These are phyloP conservation scores for Urocitellus parryii DNA, from an alignment of 2,113 vertebrate species.

Conservation along the genomic window DNA sequence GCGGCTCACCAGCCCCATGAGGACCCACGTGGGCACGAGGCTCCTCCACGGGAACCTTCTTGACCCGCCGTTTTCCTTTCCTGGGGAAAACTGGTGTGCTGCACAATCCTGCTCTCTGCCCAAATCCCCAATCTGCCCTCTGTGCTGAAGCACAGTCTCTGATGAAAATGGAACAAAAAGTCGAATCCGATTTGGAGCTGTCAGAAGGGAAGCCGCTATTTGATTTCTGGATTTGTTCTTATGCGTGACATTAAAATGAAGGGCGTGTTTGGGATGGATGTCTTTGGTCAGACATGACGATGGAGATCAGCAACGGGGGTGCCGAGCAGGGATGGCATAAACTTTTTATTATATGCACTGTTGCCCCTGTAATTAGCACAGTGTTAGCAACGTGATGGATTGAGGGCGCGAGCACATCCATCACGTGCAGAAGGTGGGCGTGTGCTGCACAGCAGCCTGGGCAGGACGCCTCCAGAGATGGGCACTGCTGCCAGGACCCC, in stretches of 20 bases:
- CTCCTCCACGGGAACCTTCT: not conserved
- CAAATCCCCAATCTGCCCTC: conserved; percentile 13
- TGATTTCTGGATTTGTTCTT: not conserved
- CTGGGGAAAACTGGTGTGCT: not conserved
- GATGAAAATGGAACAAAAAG: not conserved
- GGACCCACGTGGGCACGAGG: not conserved
- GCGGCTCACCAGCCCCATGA: conserved; percentile 11
- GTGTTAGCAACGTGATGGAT: not conserved
- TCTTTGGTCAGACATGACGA: not conserved
- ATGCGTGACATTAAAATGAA: not conserved
- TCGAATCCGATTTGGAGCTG: conserved; percentile 45
- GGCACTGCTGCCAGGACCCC: no score
- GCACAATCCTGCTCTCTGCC: conserved; percentile 51
- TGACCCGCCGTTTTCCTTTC: conserved; percentile 26
- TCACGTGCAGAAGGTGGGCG: fast-evolving
- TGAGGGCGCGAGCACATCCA: not conserved
- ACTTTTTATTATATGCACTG: not conserved
- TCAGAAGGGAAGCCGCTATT: not conserved
- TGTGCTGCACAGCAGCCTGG: fast-evolving
- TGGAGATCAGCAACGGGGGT: not conserved
- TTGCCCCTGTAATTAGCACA: not conserved
- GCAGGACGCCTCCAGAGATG: not conserved
- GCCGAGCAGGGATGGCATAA: not conserved
- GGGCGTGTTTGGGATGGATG: not conserved
- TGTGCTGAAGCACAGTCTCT: conserved; percentile 52